Conservation (phyloP, 64 coral and sea anemone species). For the Orbicella faveolata region DNA sequence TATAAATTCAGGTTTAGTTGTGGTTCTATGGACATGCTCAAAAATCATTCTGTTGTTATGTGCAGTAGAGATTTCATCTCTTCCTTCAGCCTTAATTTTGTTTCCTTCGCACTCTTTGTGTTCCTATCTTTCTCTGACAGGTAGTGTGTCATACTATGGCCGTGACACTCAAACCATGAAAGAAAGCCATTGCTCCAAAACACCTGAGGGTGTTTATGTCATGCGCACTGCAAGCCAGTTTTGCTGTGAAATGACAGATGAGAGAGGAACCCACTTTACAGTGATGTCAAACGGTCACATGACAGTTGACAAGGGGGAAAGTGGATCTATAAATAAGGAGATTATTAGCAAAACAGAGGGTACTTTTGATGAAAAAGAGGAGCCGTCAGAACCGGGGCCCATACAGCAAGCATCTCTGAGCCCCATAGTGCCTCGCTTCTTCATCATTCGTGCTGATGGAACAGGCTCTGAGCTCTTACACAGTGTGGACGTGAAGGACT, state of each 20-base stretch:
- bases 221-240: slow-evolving; percentile 73
- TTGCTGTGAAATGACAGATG: slow-evolving; percentile 83
- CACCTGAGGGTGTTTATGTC: slow-evolving; percentile 67
- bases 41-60: too few relatives aligned
- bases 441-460: slow-evolving; percentile 86
- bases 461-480: slow-evolving; percentile 91
- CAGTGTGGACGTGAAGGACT: slow-evolving; percentile 69
- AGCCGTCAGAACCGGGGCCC: slow-evolving; percentile 1
- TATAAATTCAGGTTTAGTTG: too few relatives aligned
- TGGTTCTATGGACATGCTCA: too few relatives aligned
- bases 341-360: not conserved
- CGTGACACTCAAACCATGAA: not conserved
- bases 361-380: not conserved
- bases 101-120: too few relatives aligned
- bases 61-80: too few relatives aligned
- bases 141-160: slow-evolving; percentile 65
- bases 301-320: slow-evolving; percentile 28
- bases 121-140: slow-evolving; percentile 13
- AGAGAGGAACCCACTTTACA: slow-evolving; percentile 62
- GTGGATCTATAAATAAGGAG: not conserved
- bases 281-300: slow-evolving; percentile 77
- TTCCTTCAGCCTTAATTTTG: too few relatives aligned
- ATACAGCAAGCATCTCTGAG: slow-evolving; percentile 22
- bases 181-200: slow-evolving; percentile 8
- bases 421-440: slow-evolving; percentile 83